Conservation (phyloP, 2,888 invertebrate species). For the Rhagonycha lutea region DNA sequence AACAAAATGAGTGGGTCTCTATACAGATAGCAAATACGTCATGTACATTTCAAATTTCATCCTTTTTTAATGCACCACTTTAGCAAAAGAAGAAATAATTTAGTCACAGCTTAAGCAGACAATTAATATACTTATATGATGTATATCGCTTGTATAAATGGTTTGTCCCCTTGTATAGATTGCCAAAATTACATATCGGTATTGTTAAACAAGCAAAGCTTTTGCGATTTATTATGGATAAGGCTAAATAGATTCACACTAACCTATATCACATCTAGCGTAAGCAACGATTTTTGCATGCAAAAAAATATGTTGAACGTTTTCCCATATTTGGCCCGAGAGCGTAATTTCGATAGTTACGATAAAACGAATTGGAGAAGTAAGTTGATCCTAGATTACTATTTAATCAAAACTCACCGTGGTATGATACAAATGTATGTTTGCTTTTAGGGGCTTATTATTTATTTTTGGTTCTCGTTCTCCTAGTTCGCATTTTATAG, state of each 20-base stretch:
- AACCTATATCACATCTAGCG: neutral
- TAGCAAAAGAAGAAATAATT: constrained; percentile 10
- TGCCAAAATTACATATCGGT: constrained; percentile 34
- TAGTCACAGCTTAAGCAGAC: neutral
- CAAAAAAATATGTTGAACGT: neutral
- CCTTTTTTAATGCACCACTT: neutral
- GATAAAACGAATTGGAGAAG: neutral
- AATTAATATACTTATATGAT: constrained; percentile 29
- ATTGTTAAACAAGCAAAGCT: constrained; percentile 26
- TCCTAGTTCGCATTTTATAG: neutral
- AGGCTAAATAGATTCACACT: neutral
- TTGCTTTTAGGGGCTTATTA: neutral
- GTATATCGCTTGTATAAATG: constrained; percentile 25
- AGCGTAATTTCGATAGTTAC: neutral
- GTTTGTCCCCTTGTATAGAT: constrained; percentile 27
- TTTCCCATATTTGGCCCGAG: no score
- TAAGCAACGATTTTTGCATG: neutral
- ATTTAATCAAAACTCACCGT: neutral
- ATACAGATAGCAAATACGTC: constrained; percentile 20
- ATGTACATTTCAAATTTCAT: constrained; percentile 6
- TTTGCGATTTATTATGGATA: constrained; percentile 22
- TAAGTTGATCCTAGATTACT: neutral
- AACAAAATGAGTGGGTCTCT: constrained; percentile 41
- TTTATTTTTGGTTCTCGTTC: constrained; percentile 1
- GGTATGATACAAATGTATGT: neutral